Conservation (phyloP, 2,888 invertebrate genomes). For the Tribolium freemani region DNA sequence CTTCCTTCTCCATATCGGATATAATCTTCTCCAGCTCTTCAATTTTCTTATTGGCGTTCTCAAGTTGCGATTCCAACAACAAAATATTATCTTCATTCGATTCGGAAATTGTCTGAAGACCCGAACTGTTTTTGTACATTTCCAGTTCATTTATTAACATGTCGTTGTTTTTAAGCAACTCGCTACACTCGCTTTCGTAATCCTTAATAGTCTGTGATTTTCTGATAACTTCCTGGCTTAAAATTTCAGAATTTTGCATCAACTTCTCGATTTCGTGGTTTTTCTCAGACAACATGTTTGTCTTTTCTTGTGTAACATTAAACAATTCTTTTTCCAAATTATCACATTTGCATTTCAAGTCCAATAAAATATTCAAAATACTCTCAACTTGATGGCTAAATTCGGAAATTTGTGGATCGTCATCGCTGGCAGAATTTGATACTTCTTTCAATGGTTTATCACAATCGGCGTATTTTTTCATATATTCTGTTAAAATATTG, state of each 20-base stretch:
- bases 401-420: conserved; percentile 56
- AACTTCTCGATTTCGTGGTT: conserved; percentile 66
- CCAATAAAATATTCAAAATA: conserved; percentile 71
- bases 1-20: not conserved
- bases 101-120: conserved; percentile 80
- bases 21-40: conserved; percentile 65
- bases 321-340: conserved; percentile 72
- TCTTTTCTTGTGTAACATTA: conserved; percentile 71
- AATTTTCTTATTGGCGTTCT: conserved; percentile 65
- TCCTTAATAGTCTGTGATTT: conserved; percentile 67
- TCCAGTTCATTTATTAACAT: conserved; percentile 77
- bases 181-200: conserved; percentile 73
- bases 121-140: conserved; percentile 74
- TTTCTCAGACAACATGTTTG: conserved; percentile 61
- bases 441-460: conserved; percentile 43
- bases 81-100: conserved; percentile 79
- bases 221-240: conserved; percentile 63
- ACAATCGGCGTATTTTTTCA: conserved; percentile 55
- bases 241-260: conserved; percentile 62
- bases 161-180: conserved; percentile 80
- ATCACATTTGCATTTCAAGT: conserved; percentile 75
- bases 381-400: conserved; percentile 69
- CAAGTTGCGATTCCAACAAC: conserved; percentile 76
- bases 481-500: conserved; percentile 56
- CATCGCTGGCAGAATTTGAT: conserved; percentile 25